These are phyloP conservation scores for Eciton burchellii DNA, from an alignment of 1,140 invertebrate species.

Conservation along the genomic window DNA sequence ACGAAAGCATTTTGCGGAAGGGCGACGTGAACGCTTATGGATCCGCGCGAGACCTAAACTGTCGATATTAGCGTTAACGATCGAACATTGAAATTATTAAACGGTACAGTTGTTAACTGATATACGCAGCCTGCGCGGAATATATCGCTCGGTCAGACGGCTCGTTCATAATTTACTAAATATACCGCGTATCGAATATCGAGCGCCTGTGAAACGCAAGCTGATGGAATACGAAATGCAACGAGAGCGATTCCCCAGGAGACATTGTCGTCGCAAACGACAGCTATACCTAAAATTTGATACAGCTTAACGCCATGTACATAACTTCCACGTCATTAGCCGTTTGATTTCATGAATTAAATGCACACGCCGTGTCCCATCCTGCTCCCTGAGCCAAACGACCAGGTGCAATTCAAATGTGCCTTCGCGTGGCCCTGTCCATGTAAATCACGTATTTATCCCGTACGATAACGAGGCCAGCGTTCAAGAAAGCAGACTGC, in stretches of 20 bases:
- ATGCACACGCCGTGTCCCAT: background rate
- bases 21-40: constrained; percentile 22
- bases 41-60: constrained; percentile 15
- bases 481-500: constrained; percentile 42
- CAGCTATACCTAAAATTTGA: background rate
- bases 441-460: constrained; percentile 62
- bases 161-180: constrained; percentile 27
- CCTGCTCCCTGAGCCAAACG: background rate
- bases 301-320: background rate
- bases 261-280: background rate
- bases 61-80: constrained; percentile 22
- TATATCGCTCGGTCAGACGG: background rate
- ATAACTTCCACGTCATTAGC: background rate
- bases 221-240: constrained; percentile 19
- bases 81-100: constrained; percentile 29
- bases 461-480: constrained; percentile 36
- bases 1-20: constrained; percentile 20
- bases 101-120: constrained; percentile 48
- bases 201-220: background rate
- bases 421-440: constrained; percentile 15
- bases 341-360: background rate
- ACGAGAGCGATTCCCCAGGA: background rate
- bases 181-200: constrained; percentile 5
- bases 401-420: constrained; percentile 37
- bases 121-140: constrained; percentile 32